Evolutionary conservation across 2,888 invertebrate genomes (phyloP).

Genomic region (Agrochola litura): DNA sequence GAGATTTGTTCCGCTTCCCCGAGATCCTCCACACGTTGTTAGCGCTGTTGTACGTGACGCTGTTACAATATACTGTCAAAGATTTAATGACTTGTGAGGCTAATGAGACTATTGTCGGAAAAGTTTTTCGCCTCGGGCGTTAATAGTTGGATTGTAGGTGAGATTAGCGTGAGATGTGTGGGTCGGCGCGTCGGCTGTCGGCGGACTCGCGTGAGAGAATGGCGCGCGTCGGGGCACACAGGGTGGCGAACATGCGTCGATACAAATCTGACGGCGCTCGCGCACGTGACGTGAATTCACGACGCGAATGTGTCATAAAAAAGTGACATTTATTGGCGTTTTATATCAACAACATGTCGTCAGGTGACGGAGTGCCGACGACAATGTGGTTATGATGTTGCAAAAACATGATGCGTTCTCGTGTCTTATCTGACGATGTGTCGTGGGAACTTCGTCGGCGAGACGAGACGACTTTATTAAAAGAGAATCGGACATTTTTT

Average conservation of each 20-base stretch:
- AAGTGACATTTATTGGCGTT: conserved; percentile 90
- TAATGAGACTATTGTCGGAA: conserved; percentile 88
- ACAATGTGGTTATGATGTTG: conserved; percentile 85
- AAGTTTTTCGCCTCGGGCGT: conserved; percentile 79
- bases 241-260: conserved; percentile 84
- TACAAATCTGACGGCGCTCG: conserved; percentile 84
- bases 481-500: conserved; percentile 64
- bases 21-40: conserved; percentile 89
- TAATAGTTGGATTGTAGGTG: conserved; percentile 79
- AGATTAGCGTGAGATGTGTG: conserved; percentile 80
- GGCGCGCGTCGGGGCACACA: conserved; percentile 78
- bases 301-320: conserved; percentile 86
- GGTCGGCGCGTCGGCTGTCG: conserved; percentile 68
- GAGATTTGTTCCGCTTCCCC: conserved; percentile 88
- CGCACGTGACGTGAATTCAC: conserved; percentile 88
- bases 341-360: conserved; percentile 88
- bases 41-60: conserved; percentile 87
- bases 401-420: conserved; percentile 83
- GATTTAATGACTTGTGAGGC: conserved; percentile 86
- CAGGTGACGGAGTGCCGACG: conserved; percentile 83
- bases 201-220: conserved; percentile 83
- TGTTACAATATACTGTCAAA: conserved; percentile 83
- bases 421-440: conserved; percentile 79
- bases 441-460: conserved; percentile 81
- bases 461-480: conserved; percentile 78